Base-by-base conservation (phyloP, 2,888 invertebrate species). In the Chrysolina haemoptera region DNA sequence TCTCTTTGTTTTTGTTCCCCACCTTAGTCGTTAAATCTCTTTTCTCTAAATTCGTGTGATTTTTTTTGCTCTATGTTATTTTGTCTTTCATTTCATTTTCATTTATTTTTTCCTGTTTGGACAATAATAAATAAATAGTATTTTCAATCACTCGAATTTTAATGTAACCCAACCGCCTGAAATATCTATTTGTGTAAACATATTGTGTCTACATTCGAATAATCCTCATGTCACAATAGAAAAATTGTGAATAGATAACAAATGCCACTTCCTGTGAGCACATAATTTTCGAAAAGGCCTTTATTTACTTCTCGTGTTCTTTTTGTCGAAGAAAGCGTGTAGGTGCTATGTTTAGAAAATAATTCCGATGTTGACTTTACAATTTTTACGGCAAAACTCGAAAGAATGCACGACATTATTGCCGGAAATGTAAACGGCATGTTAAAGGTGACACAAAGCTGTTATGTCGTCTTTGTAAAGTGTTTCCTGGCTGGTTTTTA, bases 331-430 rank as follows among this genome's bases (percentile, higher is more conserved):
- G 81, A 81, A 80, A 81, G 81, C 81, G 80, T 81, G 79, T 78
- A 82, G 82, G 81, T 77, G 80, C 82, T 80, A 75, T 82, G 79
- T 83, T 82, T 80, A 80, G 78, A 81, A 81, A 82, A 78, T 80
- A 79, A 78, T 77, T 79, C 78, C 77, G 78, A 75, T 82, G 82
- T 83, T 83, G 83, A 83, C 82, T 83, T 80, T 81, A 81, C 78
- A 82, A 82, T 82, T 82, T 81, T 79, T 80, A 80, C 82, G 81
- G 79, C 74, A 66, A 70, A 71, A 65, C 76, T 80, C 75, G 76
- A 79, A 81, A 81, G 77, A 76, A 78, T 79, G 68, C 68, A 75
- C 76, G 71, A 66, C 71, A 72, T 55, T 65, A 69, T 55, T 66
- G 65, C 76, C 75, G 78, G 76, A 78, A 78, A 76, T 71, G 72